Evolutionary conservation across 2,113 vertebrate genomes (phyloP).

Genomic region (Cryptomyrus ogoouensis): DNA sequence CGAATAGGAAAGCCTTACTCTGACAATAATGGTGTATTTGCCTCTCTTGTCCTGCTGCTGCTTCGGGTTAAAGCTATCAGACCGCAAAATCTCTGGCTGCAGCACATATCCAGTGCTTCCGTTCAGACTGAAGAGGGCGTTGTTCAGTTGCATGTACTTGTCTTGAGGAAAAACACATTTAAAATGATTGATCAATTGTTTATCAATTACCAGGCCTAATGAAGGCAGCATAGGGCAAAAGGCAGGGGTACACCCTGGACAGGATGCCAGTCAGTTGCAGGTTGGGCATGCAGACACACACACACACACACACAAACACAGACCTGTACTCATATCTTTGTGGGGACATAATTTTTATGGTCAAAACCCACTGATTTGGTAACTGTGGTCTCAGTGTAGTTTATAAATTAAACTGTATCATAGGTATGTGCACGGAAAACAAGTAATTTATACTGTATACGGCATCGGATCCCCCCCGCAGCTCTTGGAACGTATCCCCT

Average conservation of each 20-base stretch:
- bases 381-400: too few relatives aligned
- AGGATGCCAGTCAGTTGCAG: not conserved
- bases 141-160: conserved; percentile 89
- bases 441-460: too few relatives aligned
- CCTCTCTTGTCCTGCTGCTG: conserved; percentile 65
- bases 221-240: not conserved
- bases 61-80: conserved; percentile 78
- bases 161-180: conserved; percentile 59
- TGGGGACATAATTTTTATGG: not conserved
- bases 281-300: not conserved
- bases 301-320: not conserved
- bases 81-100: conserved; percentile 88
- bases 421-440: too few relatives aligned
- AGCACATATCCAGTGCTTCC: conserved; percentile 81
- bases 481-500: too few relatives aligned
- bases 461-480: too few relatives aligned
- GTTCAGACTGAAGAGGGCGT: conserved; percentile 82
- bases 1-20: conserved; percentile 41
- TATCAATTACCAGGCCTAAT: not conserved
- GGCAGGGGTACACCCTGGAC: not conserved
- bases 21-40: conserved; percentile 61
- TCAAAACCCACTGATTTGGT: not conserved
- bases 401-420: too few relatives aligned
- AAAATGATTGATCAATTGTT: not conserved
- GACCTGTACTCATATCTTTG: not conserved